phyloP scores from a whole-genome alignment of 2,888 invertebrate species.

The Plemyria rubiginata region DNA sequence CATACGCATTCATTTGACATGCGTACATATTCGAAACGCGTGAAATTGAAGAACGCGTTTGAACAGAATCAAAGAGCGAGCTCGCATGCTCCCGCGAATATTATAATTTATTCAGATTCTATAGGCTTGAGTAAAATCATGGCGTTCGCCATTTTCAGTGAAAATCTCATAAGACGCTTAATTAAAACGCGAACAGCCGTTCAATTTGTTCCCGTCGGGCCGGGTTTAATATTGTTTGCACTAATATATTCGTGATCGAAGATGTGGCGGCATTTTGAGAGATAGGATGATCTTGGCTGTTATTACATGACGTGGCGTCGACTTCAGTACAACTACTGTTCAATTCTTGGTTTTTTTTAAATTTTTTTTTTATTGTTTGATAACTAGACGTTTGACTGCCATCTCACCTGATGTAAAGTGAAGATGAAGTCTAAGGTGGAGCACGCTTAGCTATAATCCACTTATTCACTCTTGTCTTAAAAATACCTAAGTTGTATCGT shows the following conservation, averaged over 20 bases:
- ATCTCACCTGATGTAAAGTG: too few species aligned
- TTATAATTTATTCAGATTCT: constrained; percentile 21
- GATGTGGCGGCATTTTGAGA: constrained; percentile 13
- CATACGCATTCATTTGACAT: not conserved
- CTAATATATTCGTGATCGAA: constrained; percentile 36
- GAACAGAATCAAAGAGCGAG: constrained; percentile 16
- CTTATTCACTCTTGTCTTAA: too few species aligned
- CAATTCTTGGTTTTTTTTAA: not conserved
- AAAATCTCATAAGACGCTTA: constrained; percentile 37
- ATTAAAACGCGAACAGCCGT: constrained; percentile 38
- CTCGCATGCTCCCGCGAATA: constrained; percentile 6
- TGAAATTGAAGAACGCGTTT: constrained; percentile 6
- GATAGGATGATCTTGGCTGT: constrained; percentile 10
- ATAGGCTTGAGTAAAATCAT: constrained; percentile 26
- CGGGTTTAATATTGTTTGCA: constrained; percentile 33
- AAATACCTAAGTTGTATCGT: too few species aligned
- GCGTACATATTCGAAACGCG: constrained; percentile 6
- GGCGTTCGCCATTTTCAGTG: constrained; percentile 30
- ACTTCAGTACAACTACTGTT: not conserved
- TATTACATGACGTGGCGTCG: not conserved
- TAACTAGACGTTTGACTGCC: too few species aligned
- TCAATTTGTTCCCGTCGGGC: constrained; percentile 32
- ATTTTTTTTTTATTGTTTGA: too few species aligned
- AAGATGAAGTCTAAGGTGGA: too few species aligned
- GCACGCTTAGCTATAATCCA: too few species aligned